Percentiles rank a stretch among this genome's conserved stretches.
phyloP scores from a whole-genome alignment of 2,888 invertebrate genomes.

The Ormia ochracea region DNA sequence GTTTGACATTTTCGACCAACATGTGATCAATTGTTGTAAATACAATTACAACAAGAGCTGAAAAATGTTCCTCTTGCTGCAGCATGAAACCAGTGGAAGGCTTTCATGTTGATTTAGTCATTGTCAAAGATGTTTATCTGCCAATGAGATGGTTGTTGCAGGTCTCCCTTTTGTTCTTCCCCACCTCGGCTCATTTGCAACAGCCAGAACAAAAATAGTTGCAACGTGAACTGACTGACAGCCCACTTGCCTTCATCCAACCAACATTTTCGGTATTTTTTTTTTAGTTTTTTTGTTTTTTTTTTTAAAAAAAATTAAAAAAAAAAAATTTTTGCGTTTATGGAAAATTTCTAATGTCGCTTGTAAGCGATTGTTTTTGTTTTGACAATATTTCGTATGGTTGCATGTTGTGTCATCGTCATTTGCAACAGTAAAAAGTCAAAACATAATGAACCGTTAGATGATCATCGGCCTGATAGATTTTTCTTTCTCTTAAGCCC shows the following conservation, averaged over 20 bases:
- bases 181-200: conserved; percentile 36
- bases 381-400: conserved; percentile 56
- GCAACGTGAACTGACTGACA: background rate
- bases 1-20: conserved; percentile 56
- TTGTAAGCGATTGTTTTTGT: conserved; percentile 19
- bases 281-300: background rate
- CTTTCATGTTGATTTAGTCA: conserved; percentile 59
- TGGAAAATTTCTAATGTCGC: conserved; percentile 52
- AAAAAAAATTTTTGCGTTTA: conserved; percentile 56
- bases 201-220: background rate
- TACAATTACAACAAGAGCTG: conserved; percentile 1
- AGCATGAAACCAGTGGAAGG: background rate
- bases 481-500: background rate
- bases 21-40: conserved; percentile 57
- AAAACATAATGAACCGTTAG: conserved; percentile 60
- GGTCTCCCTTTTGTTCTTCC: background rate
- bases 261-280: background rate
- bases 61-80: background rate
- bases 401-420: conserved; percentile 46
- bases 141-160: conserved; percentile 19
- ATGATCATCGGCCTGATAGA: conserved; percentile 38
- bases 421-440: conserved; percentile 45
- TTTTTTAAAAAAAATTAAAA: background rate
- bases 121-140: conserved; percentile 60
- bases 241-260: background rate